A percentile compares a stretch with the other conserved stretches of the same genome.
phyloP scores from a whole-genome alignment of 2,113 vertebrate species.

The Pseudorectes ferrugineus region DNA sequence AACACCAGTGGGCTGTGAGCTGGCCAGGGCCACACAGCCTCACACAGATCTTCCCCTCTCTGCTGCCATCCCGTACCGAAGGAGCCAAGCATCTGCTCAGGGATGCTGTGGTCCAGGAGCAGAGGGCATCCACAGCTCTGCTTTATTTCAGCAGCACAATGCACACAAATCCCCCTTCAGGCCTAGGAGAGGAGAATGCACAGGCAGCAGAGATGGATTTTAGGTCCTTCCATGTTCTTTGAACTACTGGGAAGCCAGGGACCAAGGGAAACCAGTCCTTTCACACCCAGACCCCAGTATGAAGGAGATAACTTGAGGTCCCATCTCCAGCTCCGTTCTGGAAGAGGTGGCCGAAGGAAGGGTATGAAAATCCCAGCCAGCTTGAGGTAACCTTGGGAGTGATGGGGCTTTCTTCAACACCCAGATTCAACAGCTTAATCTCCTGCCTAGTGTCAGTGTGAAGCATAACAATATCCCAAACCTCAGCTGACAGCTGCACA shows the following conservation, averaged over 20 bases:
- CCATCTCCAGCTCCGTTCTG: background rate
- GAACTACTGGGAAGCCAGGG: background rate
- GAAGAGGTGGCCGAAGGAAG: background rate
- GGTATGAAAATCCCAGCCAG: background rate
- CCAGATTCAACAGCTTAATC: background rate
- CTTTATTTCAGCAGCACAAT: background rate
- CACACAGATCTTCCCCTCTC: background rate
- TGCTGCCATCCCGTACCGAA: accelerated
- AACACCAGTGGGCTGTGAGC: background rate
- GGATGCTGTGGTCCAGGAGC: background rate
- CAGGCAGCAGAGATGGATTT: background rate
- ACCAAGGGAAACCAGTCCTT: background rate
- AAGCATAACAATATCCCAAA: background rate
- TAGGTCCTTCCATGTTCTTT: background rate
- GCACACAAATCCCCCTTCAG: background rate
- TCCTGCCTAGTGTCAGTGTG: background rate
- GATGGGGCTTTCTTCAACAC: background rate
- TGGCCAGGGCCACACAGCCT: background rate
- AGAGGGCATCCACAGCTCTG: background rate
- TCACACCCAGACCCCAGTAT: background rate
- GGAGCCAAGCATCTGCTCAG: background rate
- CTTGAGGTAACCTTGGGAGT: background rate
- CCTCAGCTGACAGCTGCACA: too few species aligned
- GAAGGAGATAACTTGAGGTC: background rate
- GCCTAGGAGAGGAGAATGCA: background rate